Evolutionary conservation across 2,113 vertebrate species (phyloP), one percentile per base, ranked within the genome.

Genomic region (Triplophysa rosa): DNA sequence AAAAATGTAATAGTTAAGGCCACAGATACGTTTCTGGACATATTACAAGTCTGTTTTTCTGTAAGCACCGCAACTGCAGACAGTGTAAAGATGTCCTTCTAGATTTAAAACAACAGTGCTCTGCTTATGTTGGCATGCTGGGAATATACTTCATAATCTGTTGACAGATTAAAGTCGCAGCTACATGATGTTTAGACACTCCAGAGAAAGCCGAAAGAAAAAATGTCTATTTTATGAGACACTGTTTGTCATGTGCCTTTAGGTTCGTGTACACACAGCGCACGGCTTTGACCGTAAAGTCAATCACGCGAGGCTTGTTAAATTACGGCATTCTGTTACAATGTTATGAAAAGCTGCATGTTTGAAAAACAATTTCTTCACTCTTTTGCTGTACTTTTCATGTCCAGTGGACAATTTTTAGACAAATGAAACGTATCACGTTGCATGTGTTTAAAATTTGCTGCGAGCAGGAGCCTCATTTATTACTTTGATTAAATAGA

Each of bases 111-210:
- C 87, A 90, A 90, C 87, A 86, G 77, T 21, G 56, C 75, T 26
- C 62, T 91, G 89, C 92, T 94, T 90, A 88, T 89, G 69, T 92
- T 94, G 92, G 91, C 90, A 47, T 29, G 33, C 24, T 67, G 76
- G 54, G 78, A 82, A 85, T 83, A 87, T 87, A 86, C 86, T 91
- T 92, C 90, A 91, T 87, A 86, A 84, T 86, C 77, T 84, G 86
- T 74, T 91, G 90, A 91, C 89, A 87, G 88, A 88, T 93, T 89
- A 88, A 91, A 92, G 89, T 89, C 89, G 79, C 85, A 62, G 82
- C 83, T 87, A 89, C 83, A 86, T 77, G 79, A 78, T 89, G 88
- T 92, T 90, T 90, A 87, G 78, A 89, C 89, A 89, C 70, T 85
- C 85, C 87, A 83, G 87, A 90, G 88, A 91, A 90, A 82, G 87